Percentiles rank a stretch among this genome's conserved stretches.
These are phyloP conservation scores for Notarius quadriscutis DNA, from an alignment of 2,113 vertebrate species.

Conservation along the genomic window DNA sequence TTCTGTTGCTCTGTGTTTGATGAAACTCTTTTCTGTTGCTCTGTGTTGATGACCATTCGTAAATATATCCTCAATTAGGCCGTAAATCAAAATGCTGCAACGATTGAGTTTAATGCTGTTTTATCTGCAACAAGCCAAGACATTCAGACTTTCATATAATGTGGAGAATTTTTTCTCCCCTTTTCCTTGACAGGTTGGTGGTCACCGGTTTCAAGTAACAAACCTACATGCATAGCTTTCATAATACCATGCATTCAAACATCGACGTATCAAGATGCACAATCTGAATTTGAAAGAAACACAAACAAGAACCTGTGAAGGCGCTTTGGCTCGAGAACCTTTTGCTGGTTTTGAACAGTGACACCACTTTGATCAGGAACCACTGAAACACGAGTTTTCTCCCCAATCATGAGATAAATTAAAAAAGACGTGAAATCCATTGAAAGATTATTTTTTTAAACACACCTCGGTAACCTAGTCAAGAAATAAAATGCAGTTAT, in stretches of 20 bases:
- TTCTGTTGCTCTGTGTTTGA: constrained; percentile 15
- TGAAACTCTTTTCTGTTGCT: constrained; percentile 23
- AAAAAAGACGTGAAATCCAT: neutral
- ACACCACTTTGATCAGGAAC: neutral
- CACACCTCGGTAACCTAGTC: neutral
- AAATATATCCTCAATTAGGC: neutral
- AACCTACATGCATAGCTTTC: neutral
- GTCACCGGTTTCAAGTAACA: neutral
- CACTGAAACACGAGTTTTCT: neutral
- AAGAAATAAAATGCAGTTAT: neutral
- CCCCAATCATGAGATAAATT: neutral
- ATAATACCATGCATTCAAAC: neutral
- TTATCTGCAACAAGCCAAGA: constrained; percentile 50
- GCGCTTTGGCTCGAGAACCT: neutral
- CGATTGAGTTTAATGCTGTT: constrained; percentile 6
- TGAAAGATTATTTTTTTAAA: neutral
- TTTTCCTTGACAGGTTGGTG: neutral
- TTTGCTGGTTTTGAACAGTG: neutral
- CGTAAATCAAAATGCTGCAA: constrained; percentile 6
- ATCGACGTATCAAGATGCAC: neutral
- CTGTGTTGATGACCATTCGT: neutral
- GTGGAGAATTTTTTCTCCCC: neutral
- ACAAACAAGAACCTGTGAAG: neutral
- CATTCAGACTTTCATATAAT: neutral
- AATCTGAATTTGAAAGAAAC: neutral